Conservation (phyloP, 2,888 invertebrate species). For the Punctoribates punctum region DNA sequence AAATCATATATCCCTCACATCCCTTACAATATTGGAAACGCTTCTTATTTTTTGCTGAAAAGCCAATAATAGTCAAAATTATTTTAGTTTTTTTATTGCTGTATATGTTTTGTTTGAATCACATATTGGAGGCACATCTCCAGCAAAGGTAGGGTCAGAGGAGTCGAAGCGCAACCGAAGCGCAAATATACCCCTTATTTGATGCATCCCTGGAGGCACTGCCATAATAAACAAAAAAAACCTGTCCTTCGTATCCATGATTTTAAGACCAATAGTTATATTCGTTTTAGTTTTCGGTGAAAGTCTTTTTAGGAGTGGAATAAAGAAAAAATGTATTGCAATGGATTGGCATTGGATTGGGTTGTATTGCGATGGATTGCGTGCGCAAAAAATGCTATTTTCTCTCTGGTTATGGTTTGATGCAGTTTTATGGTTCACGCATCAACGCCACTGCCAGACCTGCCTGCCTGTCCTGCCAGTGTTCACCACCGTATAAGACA, state of each 20-base stretch:
- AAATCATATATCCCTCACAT: too few relatives aligned
- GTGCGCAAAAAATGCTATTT: slow-evolving; percentile 27
- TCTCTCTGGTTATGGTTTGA: slow-evolving; percentile 30
- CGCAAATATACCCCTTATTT: slow-evolving; percentile 21
- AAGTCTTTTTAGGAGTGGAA: slow-evolving; percentile 7
- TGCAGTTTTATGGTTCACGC: slow-evolving; percentile 30
- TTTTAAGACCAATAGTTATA: slow-evolving; percentile 14
- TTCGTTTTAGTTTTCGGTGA: slow-evolving; percentile 3
- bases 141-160: neutral
- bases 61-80: slow-evolving; percentile 2
- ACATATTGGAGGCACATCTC: neutral
- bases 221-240: slow-evolving; percentile 21
- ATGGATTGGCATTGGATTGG: neutral
- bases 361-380: neutral
- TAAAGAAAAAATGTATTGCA: neutral
- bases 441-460: slow-evolving; percentile 20
- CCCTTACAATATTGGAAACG: too few relatives aligned
- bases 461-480: neutral
- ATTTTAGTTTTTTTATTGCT: neutral
- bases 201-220: slow-evolving; percentile 21
- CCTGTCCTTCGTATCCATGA: slow-evolving; percentile 1
- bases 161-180: neutral
- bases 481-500: neutral
- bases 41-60: neutral
- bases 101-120: neutral